These are phyloP conservation scores for Heliangelus exortis DNA, from an alignment of 2,797 vertebrate genomes.

Conservation along the genomic window DNA sequence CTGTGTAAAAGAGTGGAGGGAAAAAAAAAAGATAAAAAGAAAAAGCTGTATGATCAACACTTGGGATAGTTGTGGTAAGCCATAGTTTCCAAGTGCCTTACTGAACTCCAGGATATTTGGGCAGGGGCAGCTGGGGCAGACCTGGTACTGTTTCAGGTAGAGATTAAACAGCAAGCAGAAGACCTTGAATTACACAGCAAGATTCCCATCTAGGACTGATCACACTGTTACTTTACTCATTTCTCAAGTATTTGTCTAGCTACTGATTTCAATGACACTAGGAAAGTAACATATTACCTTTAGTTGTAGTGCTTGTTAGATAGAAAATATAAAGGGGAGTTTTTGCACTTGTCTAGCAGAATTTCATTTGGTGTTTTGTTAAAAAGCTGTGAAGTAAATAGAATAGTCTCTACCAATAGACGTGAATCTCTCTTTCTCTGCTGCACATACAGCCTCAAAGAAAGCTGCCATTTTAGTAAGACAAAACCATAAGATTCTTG, in stretches of 20 bases:
- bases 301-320: background rate
- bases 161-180: background rate
- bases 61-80: rapidly evolving
- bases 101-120: background rate
- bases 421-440: background rate
- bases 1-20: background rate
- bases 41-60: background rate
- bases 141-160: background rate
- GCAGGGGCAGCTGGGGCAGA: background rate
- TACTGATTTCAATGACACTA: background rate
- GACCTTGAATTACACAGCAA: background rate
- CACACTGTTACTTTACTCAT: background rate
- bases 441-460: background rate
- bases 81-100: background rate
- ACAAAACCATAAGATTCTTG: background rate
- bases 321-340: background rate
- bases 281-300: background rate
- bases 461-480: background rate
- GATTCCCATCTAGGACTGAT: background rate
- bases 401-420: background rate
- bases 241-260: background rate
- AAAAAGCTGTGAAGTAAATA: background rate
- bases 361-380: background rate
- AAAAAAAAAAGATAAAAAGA: too few relatives aligned
- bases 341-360: background rate